Conservation (phyloP, 2,888 invertebrate species). For the Galeruca laticollis region DNA sequence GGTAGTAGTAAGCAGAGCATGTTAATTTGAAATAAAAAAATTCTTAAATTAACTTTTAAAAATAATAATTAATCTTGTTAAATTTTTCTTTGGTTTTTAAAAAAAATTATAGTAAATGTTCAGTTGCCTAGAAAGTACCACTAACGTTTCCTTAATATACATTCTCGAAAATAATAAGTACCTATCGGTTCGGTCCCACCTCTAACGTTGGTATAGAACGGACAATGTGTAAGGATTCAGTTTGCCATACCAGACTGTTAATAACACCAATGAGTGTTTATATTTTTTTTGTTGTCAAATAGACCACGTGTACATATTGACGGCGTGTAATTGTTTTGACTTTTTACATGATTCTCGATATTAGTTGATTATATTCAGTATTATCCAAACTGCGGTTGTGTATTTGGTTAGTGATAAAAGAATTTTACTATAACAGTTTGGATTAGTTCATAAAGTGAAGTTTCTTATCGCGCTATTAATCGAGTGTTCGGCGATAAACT, state of each 20-base stretch:
- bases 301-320: conserved; percentile 26
- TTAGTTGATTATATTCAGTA: conserved; percentile 1
- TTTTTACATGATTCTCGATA: conserved; percentile 5
- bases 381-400: conserved; percentile 1
- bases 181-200: conserved; percentile 11
- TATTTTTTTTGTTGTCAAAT: conserved; percentile 30
- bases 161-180: neutral
- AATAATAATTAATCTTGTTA: too few species aligned
- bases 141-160: too few species aligned
- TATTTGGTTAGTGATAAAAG: conserved; percentile 8
- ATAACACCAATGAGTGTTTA: conserved; percentile 13
- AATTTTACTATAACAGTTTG: conserved; percentile 1
- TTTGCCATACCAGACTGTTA: conserved; percentile 24
- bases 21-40: too few species aligned
- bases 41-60: too few species aligned
- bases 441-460: neutral
- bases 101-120: too few species aligned
- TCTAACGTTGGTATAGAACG: conserved; percentile 25
- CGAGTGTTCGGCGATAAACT: conserved; percentile 21
- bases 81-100: too few species aligned
- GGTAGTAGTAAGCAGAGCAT: too few species aligned
- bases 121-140: too few species aligned
- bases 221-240: conserved; percentile 22
- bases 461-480: conserved; percentile 17
- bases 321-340: neutral